These are phyloP conservation scores for Eidolon helvum DNA, from an alignment of 2,113 vertebrate species.

Conservation along the genomic window DNA sequence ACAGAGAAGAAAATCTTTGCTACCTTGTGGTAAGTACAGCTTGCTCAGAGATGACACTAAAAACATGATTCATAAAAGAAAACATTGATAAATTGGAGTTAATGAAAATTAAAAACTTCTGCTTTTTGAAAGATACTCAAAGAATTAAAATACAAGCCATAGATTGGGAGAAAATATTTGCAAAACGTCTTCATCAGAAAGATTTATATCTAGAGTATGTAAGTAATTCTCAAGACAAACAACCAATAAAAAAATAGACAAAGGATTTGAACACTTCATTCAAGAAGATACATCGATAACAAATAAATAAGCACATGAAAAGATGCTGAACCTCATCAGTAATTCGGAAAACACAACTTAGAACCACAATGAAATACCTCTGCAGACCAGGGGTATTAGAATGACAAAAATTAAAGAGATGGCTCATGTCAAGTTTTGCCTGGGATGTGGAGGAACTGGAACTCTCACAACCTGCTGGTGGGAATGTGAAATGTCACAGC, in stretches of 20 bases:
- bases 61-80: not conserved
- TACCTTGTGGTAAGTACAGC: not conserved
- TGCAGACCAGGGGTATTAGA: not conserved
- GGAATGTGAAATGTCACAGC: not conserved
- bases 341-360: not conserved
- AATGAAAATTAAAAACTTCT: not conserved
- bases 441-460: not conserved
- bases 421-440: not conserved
- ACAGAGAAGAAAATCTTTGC: not conserved
- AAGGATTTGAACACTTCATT: not conserved
- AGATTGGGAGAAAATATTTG: not conserved
- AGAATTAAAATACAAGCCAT: slow-evolving; percentile 40
- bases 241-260: not conserved
- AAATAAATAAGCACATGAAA: not conserved
- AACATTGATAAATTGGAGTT: not conserved
- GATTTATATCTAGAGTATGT: not conserved
- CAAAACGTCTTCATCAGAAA: not conserved
- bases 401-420: not conserved
- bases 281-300: not conserved
- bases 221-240: not conserved
- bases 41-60: not conserved
- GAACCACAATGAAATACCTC: not conserved
- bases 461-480: not conserved
- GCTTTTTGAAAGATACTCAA: not conserved
- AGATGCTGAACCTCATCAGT: not conserved